Conservation (phyloP, 2,888 invertebrate genomes). For the Morinoia aosen region DNA sequence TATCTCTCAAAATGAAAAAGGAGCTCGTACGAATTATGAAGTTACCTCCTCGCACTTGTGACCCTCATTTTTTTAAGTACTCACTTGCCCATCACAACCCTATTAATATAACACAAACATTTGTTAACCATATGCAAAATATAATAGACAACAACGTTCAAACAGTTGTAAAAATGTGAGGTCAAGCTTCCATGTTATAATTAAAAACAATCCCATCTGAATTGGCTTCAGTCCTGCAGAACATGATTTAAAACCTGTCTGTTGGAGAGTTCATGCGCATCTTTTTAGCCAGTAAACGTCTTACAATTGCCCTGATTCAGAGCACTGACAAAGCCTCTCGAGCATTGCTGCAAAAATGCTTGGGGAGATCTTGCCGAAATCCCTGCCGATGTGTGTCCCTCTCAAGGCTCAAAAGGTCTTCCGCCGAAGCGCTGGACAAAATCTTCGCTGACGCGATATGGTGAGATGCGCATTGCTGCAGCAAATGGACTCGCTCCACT, state of each 20-base stretch:
- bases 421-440: neutral
- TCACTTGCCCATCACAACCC: neutral
- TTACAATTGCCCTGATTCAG: conserved; percentile 25
- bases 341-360: conserved; percentile 25
- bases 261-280: neutral
- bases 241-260: neutral
- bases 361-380: conserved; percentile 2
- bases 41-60: neutral
- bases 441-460: conserved; percentile 30
- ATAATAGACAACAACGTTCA: neutral
- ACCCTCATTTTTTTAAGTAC: neutral
- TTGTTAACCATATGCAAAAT: neutral
- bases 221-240: neutral
- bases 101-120: neutral
- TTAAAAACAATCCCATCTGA: neutral
- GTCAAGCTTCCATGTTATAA: neutral
- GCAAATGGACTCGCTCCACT: conserved; percentile 39
- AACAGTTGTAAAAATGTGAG: neutral
- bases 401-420: conserved; percentile 37
- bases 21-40: neutral
- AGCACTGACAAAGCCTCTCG: neutral
- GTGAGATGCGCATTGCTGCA: neutral
- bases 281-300: neutral
- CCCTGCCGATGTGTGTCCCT: conserved; percentile 46
- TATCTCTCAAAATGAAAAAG: neutral